Percentiles rank a stretch among this genome's conserved stretches.
These are phyloP conservation scores for Protodeltote pygarga DNA, from an alignment of 2,888 invertebrate genomes.

Conservation along the genomic window DNA sequence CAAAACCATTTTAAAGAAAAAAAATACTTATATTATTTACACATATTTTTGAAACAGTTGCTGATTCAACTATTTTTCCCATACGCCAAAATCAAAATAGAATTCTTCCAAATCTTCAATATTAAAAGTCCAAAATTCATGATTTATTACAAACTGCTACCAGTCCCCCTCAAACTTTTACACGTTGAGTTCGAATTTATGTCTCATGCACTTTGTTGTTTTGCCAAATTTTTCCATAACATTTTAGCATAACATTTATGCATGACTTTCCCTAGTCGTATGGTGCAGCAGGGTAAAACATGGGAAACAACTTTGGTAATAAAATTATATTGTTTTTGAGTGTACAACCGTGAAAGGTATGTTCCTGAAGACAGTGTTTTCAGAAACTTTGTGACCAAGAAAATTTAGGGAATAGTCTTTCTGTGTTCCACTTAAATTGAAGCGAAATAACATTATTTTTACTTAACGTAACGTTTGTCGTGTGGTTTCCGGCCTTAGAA, in stretches of 20 bases:
- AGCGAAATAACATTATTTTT: too few species aligned
- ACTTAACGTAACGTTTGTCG: too few species aligned
- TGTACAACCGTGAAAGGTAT: conserved; percentile 7
- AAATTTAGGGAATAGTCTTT: neutral
- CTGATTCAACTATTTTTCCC: neutral
- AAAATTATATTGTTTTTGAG: conserved; percentile 44
- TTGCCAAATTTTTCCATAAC: too few species aligned
- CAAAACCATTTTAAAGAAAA: too few species aligned
- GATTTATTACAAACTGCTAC: conserved; percentile 30
- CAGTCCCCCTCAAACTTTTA: conserved; percentile 28
- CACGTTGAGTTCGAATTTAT: conserved; percentile 46
- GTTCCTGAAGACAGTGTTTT: conserved; percentile 12
- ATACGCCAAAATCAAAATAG: conserved; percentile 2
- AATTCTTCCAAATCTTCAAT: conserved; percentile 17
- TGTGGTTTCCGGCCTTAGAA: too few species aligned
- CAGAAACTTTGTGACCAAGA: neutral
- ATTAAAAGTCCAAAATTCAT: conserved; percentile 24
- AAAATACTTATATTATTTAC: too few species aligned
- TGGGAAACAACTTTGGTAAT: conserved; percentile 28
- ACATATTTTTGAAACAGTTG: neutral
- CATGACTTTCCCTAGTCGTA: conserved; percentile 35
- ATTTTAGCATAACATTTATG: conserved; percentile 47
- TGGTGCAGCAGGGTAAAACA: conserved; percentile 40
- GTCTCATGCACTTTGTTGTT: conserved; percentile 47
- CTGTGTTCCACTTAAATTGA: neutral